Evolutionary conservation across 2,888 invertebrate species (phyloP).

Genomic region (Bugula neritina): DNA sequence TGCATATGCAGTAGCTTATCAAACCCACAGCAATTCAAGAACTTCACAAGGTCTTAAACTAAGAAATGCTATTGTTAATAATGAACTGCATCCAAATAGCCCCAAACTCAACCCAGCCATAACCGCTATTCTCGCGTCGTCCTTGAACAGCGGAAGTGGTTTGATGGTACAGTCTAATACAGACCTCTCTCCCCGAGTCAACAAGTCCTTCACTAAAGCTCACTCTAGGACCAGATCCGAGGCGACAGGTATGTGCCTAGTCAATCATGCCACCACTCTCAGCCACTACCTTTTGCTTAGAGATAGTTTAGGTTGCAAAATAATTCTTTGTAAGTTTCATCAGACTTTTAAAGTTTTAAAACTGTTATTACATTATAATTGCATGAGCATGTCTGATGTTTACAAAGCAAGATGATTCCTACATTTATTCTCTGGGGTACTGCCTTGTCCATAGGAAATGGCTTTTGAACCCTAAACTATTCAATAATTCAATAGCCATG

Average conservation of each 20-base stretch:
- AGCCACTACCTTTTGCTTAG: too few species aligned
- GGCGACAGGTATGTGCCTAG: constrained; percentile 63
- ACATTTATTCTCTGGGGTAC: too few species aligned
- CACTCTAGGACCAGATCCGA: constrained; percentile 71
- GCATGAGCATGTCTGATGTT: too few species aligned
- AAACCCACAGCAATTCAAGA: constrained; percentile 59
- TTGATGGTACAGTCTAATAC: background rate
- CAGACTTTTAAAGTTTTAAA: too few species aligned
- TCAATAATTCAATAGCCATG: too few species aligned
- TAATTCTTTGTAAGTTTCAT: too few species aligned
- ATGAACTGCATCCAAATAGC: constrained; percentile 57
- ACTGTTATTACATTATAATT: too few species aligned
- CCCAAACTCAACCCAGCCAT: constrained; percentile 34
- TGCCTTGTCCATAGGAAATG: too few species aligned
- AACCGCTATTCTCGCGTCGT: constrained; percentile 31
- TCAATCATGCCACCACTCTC: too few species aligned
- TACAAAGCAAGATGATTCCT: too few species aligned
- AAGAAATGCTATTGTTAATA: constrained; percentile 68
- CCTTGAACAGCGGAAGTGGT: background rate
- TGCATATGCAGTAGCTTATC: constrained; percentile 66
- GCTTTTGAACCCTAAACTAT: too few species aligned
- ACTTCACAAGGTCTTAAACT: constrained; percentile 71
- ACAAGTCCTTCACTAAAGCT: constrained; percentile 62
- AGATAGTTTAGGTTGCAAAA: too few species aligned
- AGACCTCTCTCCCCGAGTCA: constrained; percentile 31